Conservation (phyloP, 2,113 vertebrate species). For the Megaceryle torquata region DNA sequence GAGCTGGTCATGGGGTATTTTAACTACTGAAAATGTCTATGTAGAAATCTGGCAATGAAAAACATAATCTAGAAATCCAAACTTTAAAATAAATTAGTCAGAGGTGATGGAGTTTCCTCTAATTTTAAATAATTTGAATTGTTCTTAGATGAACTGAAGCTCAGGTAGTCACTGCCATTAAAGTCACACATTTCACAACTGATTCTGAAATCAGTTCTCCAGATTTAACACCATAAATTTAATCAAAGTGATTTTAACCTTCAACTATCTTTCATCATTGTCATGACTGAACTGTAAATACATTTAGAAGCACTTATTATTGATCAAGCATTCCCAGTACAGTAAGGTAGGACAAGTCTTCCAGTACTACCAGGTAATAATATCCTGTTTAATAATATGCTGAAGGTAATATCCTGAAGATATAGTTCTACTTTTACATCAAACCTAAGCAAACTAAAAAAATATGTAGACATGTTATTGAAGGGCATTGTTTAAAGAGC, state of each 20-base stretch:
- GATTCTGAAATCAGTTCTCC: neutral
- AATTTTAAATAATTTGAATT: neutral
- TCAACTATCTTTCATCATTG: neutral
- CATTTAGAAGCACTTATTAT: neutral
- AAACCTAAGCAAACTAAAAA: neutral
- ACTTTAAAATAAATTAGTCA: neutral
- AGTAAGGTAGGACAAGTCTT: neutral
- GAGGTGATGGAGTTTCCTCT: neutral
- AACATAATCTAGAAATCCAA: neutral
- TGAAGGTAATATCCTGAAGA: neutral
- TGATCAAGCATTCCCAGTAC: neutral
- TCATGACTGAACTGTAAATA: neutral
- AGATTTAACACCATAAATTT: neutral
- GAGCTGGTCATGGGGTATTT: neutral
- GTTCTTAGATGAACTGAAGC: neutral
- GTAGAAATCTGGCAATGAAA: neutral
- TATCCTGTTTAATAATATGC: neutral
- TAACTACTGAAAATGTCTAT: neutral
- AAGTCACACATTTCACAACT: neutral
- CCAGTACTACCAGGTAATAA: neutral
- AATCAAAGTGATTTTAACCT: neutral
- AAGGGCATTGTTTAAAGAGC: neutral
- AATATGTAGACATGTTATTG: neutral
- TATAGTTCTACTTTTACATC: neutral
- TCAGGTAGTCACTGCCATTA: neutral